These are phyloP conservation scores for Proterorhinus semilunaris DNA, from an alignment of 2,113 vertebrate genomes.

Conservation along the genomic window DNA sequence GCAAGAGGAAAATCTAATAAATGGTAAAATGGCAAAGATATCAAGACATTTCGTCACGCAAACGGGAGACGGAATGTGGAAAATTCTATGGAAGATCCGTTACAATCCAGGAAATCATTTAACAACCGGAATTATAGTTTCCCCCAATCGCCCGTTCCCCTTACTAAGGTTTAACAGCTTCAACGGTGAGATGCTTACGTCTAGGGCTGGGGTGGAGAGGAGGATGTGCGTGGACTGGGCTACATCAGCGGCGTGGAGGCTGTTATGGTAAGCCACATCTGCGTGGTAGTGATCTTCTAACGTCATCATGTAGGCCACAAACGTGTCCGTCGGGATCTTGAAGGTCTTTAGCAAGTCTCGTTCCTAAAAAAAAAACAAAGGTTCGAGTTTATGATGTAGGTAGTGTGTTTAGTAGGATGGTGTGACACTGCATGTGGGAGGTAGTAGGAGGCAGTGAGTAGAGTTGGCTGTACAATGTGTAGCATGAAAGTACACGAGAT, in stretches of 20 bases:
- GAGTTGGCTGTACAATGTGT: neutral
- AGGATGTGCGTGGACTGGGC: constrained; percentile 97
- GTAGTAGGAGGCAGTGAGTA: neutral
- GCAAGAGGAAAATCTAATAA: constrained; percentile 16
- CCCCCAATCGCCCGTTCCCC: neutral
- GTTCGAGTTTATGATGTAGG: neutral
- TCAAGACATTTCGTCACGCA: neutral
- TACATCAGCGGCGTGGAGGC: constrained; percentile 95
- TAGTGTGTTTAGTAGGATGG: neutral
- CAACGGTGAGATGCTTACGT: constrained; percentile 78
- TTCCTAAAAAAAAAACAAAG: constrained; percentile 76
- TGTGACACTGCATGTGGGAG: neutral
- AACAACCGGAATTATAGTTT: constrained; percentile 23
- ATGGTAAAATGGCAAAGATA: no score
- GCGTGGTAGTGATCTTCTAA: constrained; percentile 97
- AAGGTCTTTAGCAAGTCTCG: constrained; percentile 95
- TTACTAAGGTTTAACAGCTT: neutral
- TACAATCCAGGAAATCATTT: constrained; percentile 20
- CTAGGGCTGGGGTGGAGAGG: constrained; percentile 93
- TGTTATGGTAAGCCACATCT: constrained; percentile 98
- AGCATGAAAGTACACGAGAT: no score
- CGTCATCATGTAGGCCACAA: constrained; percentile 98
- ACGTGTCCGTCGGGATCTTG: constrained; percentile 91
- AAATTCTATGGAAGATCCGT: constrained; percentile 26
- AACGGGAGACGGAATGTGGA: neutral